Conservation (phyloP, 2,888 invertebrate species). For the Apamea anceps region DNA sequence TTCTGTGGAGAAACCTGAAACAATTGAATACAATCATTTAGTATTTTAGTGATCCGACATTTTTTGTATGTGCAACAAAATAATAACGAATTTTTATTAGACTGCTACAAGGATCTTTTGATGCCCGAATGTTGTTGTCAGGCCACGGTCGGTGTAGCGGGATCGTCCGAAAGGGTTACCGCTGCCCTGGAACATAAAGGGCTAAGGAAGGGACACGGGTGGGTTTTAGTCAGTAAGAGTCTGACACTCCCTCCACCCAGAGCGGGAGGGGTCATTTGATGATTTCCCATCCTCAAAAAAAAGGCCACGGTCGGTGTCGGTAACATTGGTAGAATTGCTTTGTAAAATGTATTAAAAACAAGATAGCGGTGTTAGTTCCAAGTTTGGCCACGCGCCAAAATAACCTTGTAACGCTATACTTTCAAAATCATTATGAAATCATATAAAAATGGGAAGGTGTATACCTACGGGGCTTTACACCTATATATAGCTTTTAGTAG, state of each 20-base stretch:
- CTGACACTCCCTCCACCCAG: too few relatives aligned
- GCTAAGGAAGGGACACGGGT: too few relatives aligned
- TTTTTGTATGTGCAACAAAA: neutral
- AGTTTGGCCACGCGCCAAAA: neutral
- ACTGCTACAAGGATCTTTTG: neutral
- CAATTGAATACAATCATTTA: constrained; percentile 45
- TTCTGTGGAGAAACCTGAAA: constrained; percentile 73
- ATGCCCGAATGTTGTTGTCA: constrained; percentile 1
- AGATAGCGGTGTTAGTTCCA: neutral
- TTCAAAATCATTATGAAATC: neutral
- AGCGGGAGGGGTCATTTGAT: too few relatives aligned
- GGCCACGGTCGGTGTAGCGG: neutral
- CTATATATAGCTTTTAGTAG: constrained; percentile 43
- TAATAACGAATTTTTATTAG: neutral
- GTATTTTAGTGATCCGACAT: neutral
- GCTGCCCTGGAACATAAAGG: too few relatives aligned
- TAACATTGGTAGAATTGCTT: neutral
- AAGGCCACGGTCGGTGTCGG: neutral
- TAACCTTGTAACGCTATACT: neutral
- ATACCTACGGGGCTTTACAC: neutral
- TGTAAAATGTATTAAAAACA: neutral
- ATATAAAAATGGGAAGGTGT: neutral
- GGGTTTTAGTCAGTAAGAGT: too few relatives aligned
- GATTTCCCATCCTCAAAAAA: too few relatives aligned
- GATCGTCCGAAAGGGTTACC: too few relatives aligned